Percentiles rank a stretch among this genome's conserved stretches.
phyloP scores from a whole-genome alignment of 2,113 vertebrate species.

The Callospermophilus lateralis region DNA sequence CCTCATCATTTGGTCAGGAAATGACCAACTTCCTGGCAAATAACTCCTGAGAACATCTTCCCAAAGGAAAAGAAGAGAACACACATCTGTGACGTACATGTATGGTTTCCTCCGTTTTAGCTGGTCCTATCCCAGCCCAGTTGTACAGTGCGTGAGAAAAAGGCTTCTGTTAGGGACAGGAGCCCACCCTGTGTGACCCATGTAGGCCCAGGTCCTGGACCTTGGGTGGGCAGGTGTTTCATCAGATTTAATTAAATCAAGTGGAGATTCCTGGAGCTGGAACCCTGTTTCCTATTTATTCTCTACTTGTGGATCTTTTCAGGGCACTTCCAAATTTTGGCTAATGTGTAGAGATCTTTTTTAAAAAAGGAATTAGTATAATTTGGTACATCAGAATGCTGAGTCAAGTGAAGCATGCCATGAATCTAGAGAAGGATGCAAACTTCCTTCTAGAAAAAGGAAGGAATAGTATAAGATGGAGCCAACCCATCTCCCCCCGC shows the following conservation, averaged over 20 bases:
- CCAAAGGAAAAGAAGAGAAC: constrained; percentile 34
- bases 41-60: constrained; percentile 62
- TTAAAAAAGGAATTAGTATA: background rate
- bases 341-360: background rate
- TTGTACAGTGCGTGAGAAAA: background rate
- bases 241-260: background rate
- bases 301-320: background rate
- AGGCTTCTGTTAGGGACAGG: background rate
- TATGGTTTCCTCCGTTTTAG: constrained; percentile 18
- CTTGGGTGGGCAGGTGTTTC: background rate
- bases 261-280: constrained; percentile 47
- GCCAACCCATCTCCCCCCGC: no score
- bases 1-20: constrained; percentile 65
- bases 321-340: background rate
- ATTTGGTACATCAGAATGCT: background rate
- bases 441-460: background rate
- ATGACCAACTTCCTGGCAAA: constrained; percentile 71
- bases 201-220: background rate
- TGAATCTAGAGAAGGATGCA: background rate
- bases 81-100: background rate
- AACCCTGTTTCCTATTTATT: constrained; percentile 47
- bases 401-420: background rate
- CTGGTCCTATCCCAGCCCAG: background rate
- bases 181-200: background rate
- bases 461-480: background rate